phyloP scores from a whole-genome alignment of 2,888 invertebrate species.

The Laothoe populi region DNA sequence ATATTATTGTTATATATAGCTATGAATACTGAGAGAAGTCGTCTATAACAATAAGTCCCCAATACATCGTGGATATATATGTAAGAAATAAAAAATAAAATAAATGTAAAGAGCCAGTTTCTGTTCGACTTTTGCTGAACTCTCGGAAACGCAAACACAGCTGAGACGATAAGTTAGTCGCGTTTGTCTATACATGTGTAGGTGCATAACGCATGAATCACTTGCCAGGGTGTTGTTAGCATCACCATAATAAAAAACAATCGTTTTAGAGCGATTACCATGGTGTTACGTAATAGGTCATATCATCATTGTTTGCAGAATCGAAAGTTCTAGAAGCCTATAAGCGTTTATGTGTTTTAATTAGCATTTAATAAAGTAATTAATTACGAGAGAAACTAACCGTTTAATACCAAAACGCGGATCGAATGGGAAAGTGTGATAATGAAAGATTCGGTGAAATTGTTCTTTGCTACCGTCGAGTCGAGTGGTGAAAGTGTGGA shows the following conservation, averaged over 20 bases:
- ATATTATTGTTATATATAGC: no score
- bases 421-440: slow-evolving; percentile 14
- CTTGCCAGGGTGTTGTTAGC: slow-evolving; percentile 29
- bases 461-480: slow-evolving; percentile 13
- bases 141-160: no score
- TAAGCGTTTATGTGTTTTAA: not conserved
- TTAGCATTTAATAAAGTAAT: slow-evolving; percentile 8
- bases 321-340: not conserved
- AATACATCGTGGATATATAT: no score
- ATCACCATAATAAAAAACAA: slow-evolving; percentile 33
- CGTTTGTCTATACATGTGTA: not conserved
- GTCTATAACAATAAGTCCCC: no score
- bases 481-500: slow-evolving; percentile 13
- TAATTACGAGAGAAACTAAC: not conserved
- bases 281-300: slow-evolving; percentile 14
- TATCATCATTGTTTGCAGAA: slow-evolving; percentile 6
- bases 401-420: not conserved
- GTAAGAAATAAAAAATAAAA: no score
- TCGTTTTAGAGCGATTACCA: slow-evolving; percentile 26
- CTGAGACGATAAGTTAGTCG: not conserved
- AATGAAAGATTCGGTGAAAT: slow-evolving; percentile 9
- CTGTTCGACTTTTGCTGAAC: no score
- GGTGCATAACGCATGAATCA: not conserved
- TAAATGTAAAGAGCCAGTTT: no score
- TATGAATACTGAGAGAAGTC: no score